phyloP scores from a whole-genome alignment of 1,140 invertebrate species.

The Sesamia nonagrioides region DNA sequence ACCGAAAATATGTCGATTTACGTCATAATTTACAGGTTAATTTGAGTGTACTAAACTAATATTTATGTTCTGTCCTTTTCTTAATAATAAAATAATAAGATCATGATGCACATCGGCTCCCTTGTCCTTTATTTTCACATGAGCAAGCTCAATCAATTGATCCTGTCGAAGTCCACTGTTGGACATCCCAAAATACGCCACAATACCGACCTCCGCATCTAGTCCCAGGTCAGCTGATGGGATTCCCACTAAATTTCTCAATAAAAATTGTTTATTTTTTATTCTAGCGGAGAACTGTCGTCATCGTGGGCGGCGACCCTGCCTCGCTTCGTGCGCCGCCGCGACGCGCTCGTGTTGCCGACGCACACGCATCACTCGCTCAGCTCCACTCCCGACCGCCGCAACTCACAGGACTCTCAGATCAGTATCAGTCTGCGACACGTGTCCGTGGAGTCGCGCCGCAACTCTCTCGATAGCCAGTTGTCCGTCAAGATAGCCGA shows the following conservation, averaged over 20 bases:
- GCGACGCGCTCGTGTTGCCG: conserved; percentile 91
- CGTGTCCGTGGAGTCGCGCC: conserved; percentile 93
- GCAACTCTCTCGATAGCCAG: conserved; percentile 95
- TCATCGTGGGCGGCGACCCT: conserved; percentile 96
- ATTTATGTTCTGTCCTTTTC: no score
- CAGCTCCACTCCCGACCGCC: conserved; percentile 83
- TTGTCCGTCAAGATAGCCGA: conserved; percentile 94
- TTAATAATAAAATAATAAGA: no score
- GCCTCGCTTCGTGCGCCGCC: conserved; percentile 94
- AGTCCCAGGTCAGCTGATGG: background rate
- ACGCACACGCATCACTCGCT: conserved; percentile 88
- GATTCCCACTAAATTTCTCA: background rate
- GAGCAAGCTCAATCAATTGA: background rate
- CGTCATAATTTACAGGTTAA: no score
- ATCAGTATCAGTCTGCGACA: conserved; percentile 93
- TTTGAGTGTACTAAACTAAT: no score
- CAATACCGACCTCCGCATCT: background rate
- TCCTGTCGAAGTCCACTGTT: background rate
- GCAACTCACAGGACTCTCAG: conserved; percentile 91
- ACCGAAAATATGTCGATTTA: no score
- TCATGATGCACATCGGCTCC: no score
- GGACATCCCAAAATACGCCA: background rate
- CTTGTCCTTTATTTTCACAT: background rate
- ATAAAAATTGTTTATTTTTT: background rate
- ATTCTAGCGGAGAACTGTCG: conserved; percentile 81